Conservation (phyloP, 2,888 invertebrate genomes). For the Elysia crispata region DNA sequence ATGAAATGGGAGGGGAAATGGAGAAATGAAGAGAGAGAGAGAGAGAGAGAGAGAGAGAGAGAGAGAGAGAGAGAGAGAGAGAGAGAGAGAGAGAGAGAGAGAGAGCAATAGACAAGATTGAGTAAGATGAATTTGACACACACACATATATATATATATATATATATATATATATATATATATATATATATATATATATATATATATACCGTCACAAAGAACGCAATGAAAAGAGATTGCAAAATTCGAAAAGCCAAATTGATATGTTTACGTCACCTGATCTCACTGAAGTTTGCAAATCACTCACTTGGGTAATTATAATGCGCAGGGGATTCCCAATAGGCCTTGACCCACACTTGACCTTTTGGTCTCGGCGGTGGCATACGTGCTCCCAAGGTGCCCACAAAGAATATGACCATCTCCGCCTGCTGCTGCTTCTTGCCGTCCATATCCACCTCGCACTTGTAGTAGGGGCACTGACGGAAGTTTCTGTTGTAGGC, state of each 20-base stretch:
- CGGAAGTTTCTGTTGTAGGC: neutral
- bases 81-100: neutral
- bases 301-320: conserved; percentile 33
- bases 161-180: too few relatives aligned
- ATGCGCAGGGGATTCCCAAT: conserved; percentile 35
- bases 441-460: neutral
- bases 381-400: neutral
- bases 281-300: too few relatives aligned
- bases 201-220: neutral
- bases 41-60: neutral
- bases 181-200: neutral
- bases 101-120: neutral
- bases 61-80: neutral
- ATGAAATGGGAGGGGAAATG: too few relatives aligned
- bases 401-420: conserved; percentile 31
- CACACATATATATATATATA: neutral
- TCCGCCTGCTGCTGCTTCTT: neutral
- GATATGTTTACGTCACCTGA: too few relatives aligned
- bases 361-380: conserved; percentile 11
- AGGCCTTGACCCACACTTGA: conserved; percentile 32
- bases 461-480: conserved; percentile 19
- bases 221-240: neutral
- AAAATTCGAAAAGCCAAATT: too few relatives aligned
- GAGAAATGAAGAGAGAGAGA: too few relatives aligned
- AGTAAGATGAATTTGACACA: neutral